Evolutionary conservation across 2,888 invertebrate species (phyloP), one percentile per base, ranked within the genome.

Genomic region (Caenorhabditis sulstoni): DNA sequence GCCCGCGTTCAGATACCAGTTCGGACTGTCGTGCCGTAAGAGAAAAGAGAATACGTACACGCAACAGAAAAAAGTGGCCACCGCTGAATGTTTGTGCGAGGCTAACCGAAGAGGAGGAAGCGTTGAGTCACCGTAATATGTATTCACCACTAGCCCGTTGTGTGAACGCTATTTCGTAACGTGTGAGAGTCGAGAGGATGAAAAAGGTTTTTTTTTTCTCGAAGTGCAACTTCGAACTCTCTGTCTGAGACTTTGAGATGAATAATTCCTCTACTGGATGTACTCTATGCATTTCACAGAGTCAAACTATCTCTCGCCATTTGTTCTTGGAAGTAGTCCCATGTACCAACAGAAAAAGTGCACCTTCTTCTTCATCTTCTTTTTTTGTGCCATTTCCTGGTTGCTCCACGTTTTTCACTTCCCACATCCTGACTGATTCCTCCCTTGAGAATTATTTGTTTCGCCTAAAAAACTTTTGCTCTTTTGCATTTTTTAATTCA

Each of bases 61-160:
- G 70, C 47, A 45, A 59, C 70, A 52, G n/a, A n/a, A 58, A 71
- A 61, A 70, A 70, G 52, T 14, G 41, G 53, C 61, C 39, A 22
- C 37, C 41, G 50, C 37, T n/a, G 52, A 53, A 57, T 73, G 73
- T 73, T 73, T 73, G 71, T 57, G 53, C 11, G 50, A 39, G 71
- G 47, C 49, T 62, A 47, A 57, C 57, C 29, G 49, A 39, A 39
- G n/a, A 29, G 29, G 58, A 58, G 59, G 68, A 68, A 52, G 23
- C 29, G 70, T 44, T 73, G 73, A 73, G 73, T 73, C 73, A 73
- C 57, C 64, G 71, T 73, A 64, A 50, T 59, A 64, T 64, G 64
- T 73, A 58, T 73, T 71, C 62, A 64, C 22, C 29, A 29, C 29
- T 3, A 7, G 55, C 47, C 45, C 47, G 39, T 45, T 18, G 35